Evolutionary conservation across 1,140 invertebrate genomes (phyloP), one percentile per base, ranked within the genome.

Genomic region (Magallana angulata): DNA sequence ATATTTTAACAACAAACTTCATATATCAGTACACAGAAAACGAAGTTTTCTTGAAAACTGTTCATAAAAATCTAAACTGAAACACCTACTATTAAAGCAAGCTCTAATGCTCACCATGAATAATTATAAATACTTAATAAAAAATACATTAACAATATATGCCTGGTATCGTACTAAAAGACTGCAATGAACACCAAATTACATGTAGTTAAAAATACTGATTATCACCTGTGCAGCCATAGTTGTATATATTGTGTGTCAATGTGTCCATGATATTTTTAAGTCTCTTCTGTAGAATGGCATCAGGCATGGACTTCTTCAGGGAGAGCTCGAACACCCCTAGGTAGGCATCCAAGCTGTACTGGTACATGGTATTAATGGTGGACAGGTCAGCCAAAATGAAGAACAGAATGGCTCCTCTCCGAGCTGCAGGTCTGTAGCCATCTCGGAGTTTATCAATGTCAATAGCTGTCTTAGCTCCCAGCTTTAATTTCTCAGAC

Each of bases 301-400:
- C 96, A 93, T 98, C 97, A 0, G 97, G 97, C 91, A 97, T 95
- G 8, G 97, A 96, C 94, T 97, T 97, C 85, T 96, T 96, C 57
- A 98, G 93, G 0, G 97, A 97, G 91, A 96, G 97, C 16, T 96
- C 95, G 92, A 98, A 98, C 0, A 98, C 97, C 85, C 97, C 93
- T 9, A 95, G 92, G 86, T 95, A 95, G 6, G 94, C 92, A 11
- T 96, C 96, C 36, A 99, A 94, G 0, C 98, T 98, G 94, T 98
- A 98, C 91, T 98, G 98, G 93, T 99, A 99, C 97, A 98, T 98
- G 12, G 96, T 95, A 93, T 98, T 98, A 0, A 99, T 97, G 0
- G 96, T 95, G 0, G 97, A 96, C 97, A 98, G 97, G 92, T 98
- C 97, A 0, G 97, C 96, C 9, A 99, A 94, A 4, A 98, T 97